Evolutionary conservation across 2,113 vertebrate species (phyloP).

Genomic region (Callipepla squamata): DNA sequence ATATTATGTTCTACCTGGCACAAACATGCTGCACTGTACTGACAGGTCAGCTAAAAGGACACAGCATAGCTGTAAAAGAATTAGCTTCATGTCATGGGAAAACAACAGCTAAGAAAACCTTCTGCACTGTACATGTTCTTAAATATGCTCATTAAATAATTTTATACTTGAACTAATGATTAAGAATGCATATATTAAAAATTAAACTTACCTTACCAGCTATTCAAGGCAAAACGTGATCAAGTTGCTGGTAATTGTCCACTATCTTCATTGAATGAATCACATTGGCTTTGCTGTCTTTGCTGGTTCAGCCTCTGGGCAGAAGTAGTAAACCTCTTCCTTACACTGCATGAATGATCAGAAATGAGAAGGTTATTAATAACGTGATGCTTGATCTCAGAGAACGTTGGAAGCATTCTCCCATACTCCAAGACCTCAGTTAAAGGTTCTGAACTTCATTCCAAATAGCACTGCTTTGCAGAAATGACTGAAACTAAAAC

Average conservation of each 20-base stretch:
- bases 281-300: conserved; percentile 76
- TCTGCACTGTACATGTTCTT: neutral
- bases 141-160: neutral
- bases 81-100: neutral
- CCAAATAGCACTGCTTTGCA: neutral
- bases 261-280: conserved; percentile 85
- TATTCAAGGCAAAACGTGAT: conserved; percentile 74
- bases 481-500: neutral
- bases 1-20: neutral
- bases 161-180: neutral
- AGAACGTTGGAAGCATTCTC: neutral
- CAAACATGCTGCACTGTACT: neutral
- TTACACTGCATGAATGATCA: conserved; percentile 83
- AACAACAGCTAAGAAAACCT: neutral
- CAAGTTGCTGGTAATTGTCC: conserved; percentile 80
- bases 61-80: neutral
- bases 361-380: conserved; percentile 71
- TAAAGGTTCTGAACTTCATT: neutral
- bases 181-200: conserved; percentile 12
- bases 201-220: conserved; percentile 84
- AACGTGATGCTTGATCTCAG: neutral
- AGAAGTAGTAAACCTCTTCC: conserved; percentile 82
- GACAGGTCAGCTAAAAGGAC: neutral
- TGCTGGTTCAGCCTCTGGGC: conserved; percentile 85
- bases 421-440: neutral